Evolutionary conservation across 2,797 vertebrate genomes (phyloP).

Genomic region (Chelonia mydas): DNA sequence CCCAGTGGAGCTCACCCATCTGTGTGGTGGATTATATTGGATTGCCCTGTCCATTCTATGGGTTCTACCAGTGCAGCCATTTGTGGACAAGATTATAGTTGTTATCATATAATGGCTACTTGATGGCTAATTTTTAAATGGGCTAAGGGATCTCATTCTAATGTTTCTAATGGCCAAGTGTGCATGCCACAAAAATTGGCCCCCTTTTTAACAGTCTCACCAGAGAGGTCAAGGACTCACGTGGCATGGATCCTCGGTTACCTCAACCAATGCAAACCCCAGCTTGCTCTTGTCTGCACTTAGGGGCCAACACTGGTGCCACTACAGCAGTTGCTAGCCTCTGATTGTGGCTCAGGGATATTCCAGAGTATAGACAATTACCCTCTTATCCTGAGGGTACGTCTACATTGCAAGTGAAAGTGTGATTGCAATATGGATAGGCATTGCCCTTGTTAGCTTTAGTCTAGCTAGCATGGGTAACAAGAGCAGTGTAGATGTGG

Average conservation of each 20-base stretch:
- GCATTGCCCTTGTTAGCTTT: background rate
- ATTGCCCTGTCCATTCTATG: background rate
- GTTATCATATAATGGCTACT: background rate
- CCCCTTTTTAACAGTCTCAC: background rate
- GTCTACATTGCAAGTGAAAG: background rate
- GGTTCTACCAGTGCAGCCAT: background rate
- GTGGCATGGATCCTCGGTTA: background rate
- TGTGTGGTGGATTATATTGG: background rate
- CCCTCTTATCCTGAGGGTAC: background rate
- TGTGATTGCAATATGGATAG: background rate
- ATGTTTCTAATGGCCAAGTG: slow-evolving; percentile 8
- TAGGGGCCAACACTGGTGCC: background rate
- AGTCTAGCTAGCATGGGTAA: background rate
- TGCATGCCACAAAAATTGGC: background rate
- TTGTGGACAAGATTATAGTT: background rate
- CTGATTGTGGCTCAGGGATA: background rate
- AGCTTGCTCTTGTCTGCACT: background rate
- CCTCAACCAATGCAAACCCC: background rate
- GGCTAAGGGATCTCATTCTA: rapidly evolving
- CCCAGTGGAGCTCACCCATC: background rate
- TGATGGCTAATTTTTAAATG: background rate
- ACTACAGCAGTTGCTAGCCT: background rate
- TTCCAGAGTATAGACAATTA: background rate
- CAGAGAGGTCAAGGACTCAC: background rate
- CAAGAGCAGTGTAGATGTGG: background rate